These are phyloP conservation scores for Parnassius mnemosyne DNA, from an alignment of 2,888 invertebrate genomes.

Conservation along the genomic window DNA sequence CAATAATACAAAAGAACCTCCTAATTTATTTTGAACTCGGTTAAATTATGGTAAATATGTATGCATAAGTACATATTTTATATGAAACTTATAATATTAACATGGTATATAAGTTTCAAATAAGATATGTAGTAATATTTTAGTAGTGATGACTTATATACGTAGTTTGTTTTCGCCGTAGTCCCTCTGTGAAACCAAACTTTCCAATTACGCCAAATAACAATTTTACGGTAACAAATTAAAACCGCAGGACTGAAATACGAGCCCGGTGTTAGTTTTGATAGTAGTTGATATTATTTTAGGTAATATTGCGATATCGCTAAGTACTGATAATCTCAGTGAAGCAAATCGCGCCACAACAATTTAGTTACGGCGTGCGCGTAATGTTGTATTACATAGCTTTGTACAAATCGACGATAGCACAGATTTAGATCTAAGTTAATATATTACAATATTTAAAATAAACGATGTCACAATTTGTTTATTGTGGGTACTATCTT, in stretches of 20 bases:
- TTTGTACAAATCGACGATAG: background rate
- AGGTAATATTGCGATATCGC: constrained; percentile 21
- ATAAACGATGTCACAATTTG: background rate
- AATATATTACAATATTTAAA: background rate
- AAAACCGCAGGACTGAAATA: constrained; percentile 30
- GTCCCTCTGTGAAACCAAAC: constrained; percentile 20
- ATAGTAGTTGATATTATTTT: constrained; percentile 8
- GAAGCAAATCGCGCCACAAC: constrained; percentile 1
- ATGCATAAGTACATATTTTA: too few relatives aligned
- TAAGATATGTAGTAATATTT: too few relatives aligned
- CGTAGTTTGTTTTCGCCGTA: background rate
- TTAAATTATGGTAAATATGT: too few relatives aligned
- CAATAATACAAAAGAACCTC: too few relatives aligned
- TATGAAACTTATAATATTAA: too few relatives aligned
- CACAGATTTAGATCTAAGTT: background rate
- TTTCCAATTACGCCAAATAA: constrained; percentile 28
- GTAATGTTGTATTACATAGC: background rate
- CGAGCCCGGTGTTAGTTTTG: constrained; percentile 13
- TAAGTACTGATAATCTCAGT: constrained; percentile 15
- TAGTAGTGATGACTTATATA: too few relatives aligned
- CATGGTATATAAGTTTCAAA: too few relatives aligned
- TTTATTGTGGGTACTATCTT: too few relatives aligned
- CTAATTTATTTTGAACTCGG: too few relatives aligned
- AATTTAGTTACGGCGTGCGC: constrained; percentile 13
- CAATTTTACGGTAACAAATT: constrained; percentile 27